A percentile compares a stretch with the other conserved stretches of the same genome.
Conservation (phyloP, 1,140 invertebrate genomes). For the Zaprionus vittiger region DNA sequence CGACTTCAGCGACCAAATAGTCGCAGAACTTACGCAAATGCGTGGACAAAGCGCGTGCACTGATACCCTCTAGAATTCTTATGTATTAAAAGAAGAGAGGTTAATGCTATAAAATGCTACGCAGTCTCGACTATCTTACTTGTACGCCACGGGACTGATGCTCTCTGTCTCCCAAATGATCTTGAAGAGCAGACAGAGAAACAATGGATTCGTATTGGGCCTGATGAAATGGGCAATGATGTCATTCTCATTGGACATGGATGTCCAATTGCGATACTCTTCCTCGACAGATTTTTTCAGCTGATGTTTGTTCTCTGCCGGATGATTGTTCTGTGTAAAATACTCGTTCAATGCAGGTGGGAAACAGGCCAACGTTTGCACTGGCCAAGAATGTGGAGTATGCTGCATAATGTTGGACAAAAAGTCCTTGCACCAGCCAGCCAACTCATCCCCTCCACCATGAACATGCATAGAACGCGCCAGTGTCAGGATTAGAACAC, state of each 20-base stretch:
- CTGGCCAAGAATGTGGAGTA: constrained; percentile 97
- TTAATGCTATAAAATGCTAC: not conserved
- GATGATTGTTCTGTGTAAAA: constrained; percentile 90
- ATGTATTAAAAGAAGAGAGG: constrained; percentile 41
- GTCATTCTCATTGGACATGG: constrained; percentile 98
- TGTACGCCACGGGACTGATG: constrained; percentile 96
- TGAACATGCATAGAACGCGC: constrained; percentile 97
- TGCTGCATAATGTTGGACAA: constrained; percentile 95
- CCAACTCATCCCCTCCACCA: constrained; percentile 88
- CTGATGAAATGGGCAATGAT: constrained; percentile 97
- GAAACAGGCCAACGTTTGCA: constrained; percentile 96
- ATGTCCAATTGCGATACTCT: constrained; percentile 97
- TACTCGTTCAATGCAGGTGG: constrained; percentile 95
- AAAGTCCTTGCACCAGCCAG: constrained; percentile 95
- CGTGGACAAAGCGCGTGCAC: constrained; percentile 93
- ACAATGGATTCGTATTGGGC: constrained; percentile 93
- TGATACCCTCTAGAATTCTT: constrained; percentile 97
- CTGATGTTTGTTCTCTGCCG: constrained; percentile 94
- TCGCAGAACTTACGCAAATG: constrained; percentile 98
- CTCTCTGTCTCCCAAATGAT: constrained; percentile 97
- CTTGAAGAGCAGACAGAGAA: constrained; percentile 97
- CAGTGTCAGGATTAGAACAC: constrained; percentile 95
- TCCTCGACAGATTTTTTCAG: constrained; percentile 96
- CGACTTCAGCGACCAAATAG: constrained; percentile 96
- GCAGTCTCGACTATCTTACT: constrained; percentile 87